phyloP scores from a whole-genome alignment of 1,140 invertebrate genomes.

The Pollicipes pollicipes region DNA sequence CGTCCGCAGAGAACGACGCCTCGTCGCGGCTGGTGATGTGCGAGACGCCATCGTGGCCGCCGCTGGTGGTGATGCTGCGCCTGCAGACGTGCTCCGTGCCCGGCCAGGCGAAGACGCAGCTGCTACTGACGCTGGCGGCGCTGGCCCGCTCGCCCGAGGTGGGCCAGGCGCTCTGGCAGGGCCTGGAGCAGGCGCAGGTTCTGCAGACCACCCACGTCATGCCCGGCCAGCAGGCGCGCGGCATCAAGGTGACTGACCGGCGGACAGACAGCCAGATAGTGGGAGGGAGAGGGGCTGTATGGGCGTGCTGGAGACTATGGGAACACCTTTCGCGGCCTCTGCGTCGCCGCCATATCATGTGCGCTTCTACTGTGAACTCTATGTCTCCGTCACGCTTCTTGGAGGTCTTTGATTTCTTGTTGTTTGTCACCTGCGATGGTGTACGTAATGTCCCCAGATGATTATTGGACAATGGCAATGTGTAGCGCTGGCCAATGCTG shows the following conservation, averaged over 20 bases:
- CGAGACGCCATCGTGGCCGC: neutral
- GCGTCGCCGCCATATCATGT: too few relatives aligned
- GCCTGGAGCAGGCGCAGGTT: neutral
- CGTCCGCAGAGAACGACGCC: neutral
- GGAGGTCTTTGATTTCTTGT: too few relatives aligned
- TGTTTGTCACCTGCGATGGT: too few relatives aligned
- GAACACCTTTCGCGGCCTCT: too few relatives aligned
- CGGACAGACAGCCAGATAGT: too few relatives aligned
- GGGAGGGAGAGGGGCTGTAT: too few relatives aligned
- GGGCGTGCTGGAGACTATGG: too few relatives aligned
- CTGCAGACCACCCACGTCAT: neutral
- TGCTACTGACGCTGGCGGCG: neutral
- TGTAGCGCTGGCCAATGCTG: too few relatives aligned
- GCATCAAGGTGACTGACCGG: constrained; percentile 1
- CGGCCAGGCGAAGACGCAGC: neutral
- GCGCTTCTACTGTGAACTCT: too few relatives aligned
- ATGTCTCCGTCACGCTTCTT: too few relatives aligned
- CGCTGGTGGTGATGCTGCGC: neutral
- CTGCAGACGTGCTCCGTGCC: neutral
- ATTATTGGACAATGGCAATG: too few relatives aligned
- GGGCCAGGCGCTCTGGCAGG: neutral
- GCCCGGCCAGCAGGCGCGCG: neutral
- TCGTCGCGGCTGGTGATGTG: neutral
- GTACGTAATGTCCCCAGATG: too few relatives aligned
- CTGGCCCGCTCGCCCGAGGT: neutral